phyloP scores from a whole-genome alignment of 1,140 invertebrate genomes.

The Bicyclus anynana region DNA sequence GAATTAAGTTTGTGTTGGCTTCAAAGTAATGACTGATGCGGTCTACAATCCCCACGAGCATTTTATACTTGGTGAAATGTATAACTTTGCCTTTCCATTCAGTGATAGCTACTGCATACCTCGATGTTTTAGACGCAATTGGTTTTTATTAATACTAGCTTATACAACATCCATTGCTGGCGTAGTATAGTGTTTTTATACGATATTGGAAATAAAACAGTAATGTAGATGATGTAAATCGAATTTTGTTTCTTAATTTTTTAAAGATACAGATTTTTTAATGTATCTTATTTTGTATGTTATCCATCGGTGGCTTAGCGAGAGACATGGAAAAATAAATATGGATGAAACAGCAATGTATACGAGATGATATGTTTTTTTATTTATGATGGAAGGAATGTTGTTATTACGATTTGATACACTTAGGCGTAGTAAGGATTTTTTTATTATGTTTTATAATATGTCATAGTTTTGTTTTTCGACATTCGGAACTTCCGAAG shows the following conservation, averaged over 20 bases:
- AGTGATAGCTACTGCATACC: conserved; percentile 54
- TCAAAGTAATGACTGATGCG: conserved; percentile 64
- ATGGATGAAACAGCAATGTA: neutral
- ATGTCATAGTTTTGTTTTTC: conserved; percentile 38
- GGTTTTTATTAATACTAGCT: neutral
- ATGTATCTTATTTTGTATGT: neutral
- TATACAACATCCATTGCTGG: neutral
- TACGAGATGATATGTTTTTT: neutral
- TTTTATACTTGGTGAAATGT: conserved; percentile 75
- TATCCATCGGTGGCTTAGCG: neutral
- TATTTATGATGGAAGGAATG: conserved; percentile 10
- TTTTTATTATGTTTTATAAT: conserved; percentile 40
- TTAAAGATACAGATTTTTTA: neutral
- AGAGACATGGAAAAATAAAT: neutral
- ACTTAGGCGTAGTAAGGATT: conserved; percentile 24
- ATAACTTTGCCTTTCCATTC: conserved; percentile 61
- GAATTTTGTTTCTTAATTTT: neutral
- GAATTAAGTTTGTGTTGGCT: conserved; percentile 54
- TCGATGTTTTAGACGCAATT: conserved; percentile 7
- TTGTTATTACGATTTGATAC: conserved; percentile 14
- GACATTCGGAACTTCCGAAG: conserved; percentile 3
- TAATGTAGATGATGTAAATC: neutral
- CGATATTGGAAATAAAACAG: neutral
- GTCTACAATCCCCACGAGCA: conserved; percentile 41
- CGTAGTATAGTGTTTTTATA: neutral